Evolutionary conservation across 2,113 vertebrate genomes (phyloP), one percentile per base, ranked within the genome.

Genomic region (crab-eating macaque (Macaca fascicularis)): DNA sequence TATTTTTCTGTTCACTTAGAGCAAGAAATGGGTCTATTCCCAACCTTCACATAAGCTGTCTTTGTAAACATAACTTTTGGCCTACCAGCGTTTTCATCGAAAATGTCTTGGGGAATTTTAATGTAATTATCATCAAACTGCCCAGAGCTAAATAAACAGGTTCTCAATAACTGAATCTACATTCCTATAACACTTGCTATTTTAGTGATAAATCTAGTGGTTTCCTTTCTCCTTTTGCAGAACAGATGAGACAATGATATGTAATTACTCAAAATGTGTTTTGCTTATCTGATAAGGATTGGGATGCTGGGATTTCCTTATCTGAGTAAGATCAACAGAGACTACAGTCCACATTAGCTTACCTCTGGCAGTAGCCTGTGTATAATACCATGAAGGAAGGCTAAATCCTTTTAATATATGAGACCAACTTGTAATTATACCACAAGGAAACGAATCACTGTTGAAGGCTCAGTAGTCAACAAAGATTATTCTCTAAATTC

Each of bases 21-120:
- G 80, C 76, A 75, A 91, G 69, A 55, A 95, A 32, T 2, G 20
- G 12, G 35, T 81, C 48, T 82, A 38, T 27, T 57, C 74, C 52
- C n/a, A 93, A 89, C 92, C 1, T 19, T 90, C 55, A 64, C 23
- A 43, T 50, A 86, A 61, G 0, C 22, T 85, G 38, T 89, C 55
- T 97, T 96, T 35, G 20, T 74, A 89, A 87, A 89, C 22, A 45
- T 75, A 40, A 69, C 3, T 50, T 91, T 72, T 94, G 67, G 0
- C 50, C 70, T 75, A 48, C 61, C 88, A 83, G 14, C n/a, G 79
- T 96, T 96, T 92, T 95, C 35, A 50, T 16, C n/a, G 25, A 79
- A 96, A 95, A 80, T 96, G 83, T 70, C 93, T 91, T 69, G 83
- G 86, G n/a, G 13, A 89, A 94, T 67, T 78, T 94, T 93, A n/a